phyloP scores from a whole-genome alignment of 2,888 invertebrate genomes.

The Campoplex nolae region DNA sequence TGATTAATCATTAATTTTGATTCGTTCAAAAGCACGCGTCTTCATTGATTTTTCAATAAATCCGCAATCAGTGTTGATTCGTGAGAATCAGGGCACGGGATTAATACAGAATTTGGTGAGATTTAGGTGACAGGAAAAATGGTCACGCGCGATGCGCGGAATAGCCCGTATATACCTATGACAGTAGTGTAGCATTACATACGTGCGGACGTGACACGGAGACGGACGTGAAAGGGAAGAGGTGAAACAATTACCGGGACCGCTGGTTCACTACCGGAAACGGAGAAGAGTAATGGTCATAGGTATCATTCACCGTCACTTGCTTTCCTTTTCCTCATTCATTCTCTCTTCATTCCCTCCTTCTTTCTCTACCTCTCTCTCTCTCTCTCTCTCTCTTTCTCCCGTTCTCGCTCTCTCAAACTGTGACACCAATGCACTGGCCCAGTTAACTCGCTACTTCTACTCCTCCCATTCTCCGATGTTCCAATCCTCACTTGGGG shows the following conservation, averaged over 20 bases:
- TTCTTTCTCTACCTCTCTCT: slow-evolving; percentile 11
- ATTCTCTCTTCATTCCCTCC: slow-evolving; percentile 34
- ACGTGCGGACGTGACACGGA: slow-evolving; percentile 61
- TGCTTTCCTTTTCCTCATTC: slow-evolving; percentile 59
- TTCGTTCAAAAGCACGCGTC: no score
- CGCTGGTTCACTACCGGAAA: slow-evolving; percentile 67
- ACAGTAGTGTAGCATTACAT: slow-evolving; percentile 47
- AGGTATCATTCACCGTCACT: slow-evolving; percentile 67
- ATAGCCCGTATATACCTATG: slow-evolving; percentile 22
- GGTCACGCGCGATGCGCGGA: slow-evolving; percentile 4
- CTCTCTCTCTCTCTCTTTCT: not conserved
- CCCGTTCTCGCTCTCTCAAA: not conserved
- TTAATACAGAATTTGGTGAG: not conserved
- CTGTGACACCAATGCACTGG: slow-evolving; percentile 31
- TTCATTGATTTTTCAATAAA: not conserved
- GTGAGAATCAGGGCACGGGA: not conserved
- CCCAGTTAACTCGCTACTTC: slow-evolving; percentile 44
- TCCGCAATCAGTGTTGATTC: not conserved
- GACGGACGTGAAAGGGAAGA: slow-evolving; percentile 47
- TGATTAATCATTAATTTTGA: no score
- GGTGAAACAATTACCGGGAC: slow-evolving; percentile 71
- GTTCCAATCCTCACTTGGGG: slow-evolving; percentile 11
- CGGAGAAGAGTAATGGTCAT: slow-evolving; percentile 70
- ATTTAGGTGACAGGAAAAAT: not conserved
- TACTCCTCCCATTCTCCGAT: slow-evolving; percentile 44